Evolutionary conservation across 1,140 invertebrate genomes (phyloP).

Genomic region (Hestina assimilis): DNA sequence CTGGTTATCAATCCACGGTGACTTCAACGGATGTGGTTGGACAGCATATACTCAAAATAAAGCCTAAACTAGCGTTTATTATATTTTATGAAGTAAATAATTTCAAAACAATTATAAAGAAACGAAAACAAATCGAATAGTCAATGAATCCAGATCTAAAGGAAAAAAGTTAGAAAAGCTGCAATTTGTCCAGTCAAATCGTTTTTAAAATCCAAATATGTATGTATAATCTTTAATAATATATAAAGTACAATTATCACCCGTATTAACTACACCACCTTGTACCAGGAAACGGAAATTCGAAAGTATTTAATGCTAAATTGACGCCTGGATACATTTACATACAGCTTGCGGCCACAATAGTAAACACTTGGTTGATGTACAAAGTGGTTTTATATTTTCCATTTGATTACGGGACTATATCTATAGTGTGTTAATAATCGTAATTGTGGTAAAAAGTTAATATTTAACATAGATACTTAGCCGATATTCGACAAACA

Average conservation of each 20-base stretch:
- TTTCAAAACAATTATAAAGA: too few relatives aligned
- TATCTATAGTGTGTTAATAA: not conserved
- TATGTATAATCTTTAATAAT: not conserved
- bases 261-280: not conserved
- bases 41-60: too few relatives aligned
- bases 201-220: not conserved
- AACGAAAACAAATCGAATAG: too few relatives aligned
- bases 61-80: too few relatives aligned
- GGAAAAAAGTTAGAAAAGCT: too few relatives aligned
- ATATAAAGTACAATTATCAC: not conserved
- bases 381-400: too few relatives aligned
- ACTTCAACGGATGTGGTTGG: too few relatives aligned
- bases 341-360: not conserved
- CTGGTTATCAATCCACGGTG: too few relatives aligned
- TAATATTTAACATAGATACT: slow-evolving; percentile 22
- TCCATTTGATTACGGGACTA: too few relatives aligned
- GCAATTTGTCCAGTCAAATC: too few relatives aligned
- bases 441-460: slow-evolving; percentile 3
- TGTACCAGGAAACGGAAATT: slow-evolving; percentile 1
- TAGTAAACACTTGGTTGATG: not conserved
- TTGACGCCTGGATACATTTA: not conserved
- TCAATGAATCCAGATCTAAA: too few relatives aligned
- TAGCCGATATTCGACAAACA: slow-evolving; percentile 40
- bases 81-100: too few relatives aligned
- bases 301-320: not conserved